Conservation (phyloP, 2,888 invertebrate species). For the Rhimphoctona megacephalus region DNA sequence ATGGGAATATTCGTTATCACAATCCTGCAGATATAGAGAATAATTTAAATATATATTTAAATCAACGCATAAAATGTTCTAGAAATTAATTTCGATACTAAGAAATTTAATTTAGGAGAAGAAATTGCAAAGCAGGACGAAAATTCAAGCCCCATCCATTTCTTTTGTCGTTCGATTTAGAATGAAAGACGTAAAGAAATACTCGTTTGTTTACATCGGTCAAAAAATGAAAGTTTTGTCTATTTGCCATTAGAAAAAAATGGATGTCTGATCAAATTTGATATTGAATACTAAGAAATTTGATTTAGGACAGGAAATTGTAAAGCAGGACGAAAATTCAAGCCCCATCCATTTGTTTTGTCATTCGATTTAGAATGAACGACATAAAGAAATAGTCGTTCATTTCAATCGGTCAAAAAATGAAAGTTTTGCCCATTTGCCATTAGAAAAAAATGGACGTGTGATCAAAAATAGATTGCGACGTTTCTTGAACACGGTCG, state of each 20-base stretch:
- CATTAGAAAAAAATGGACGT: background rate
- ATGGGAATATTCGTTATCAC: slow-evolving; percentile 31
- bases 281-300: too few relatives aligned
- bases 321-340: too few relatives aligned
- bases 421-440: background rate
- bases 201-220: background rate
- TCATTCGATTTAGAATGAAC: background rate
- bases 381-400: background rate
- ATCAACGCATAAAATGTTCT: background rate
- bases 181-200: background rate
- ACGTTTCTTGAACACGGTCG: background rate
- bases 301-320: too few relatives aligned
- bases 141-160: background rate
- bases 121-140: too few relatives aligned
- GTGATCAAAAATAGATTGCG: background rate
- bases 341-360: background rate
- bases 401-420: background rate
- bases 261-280: background rate
- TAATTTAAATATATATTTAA: background rate
- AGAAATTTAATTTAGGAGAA: background rate
- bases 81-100: background rate
- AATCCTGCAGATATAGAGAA: background rate
- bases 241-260: background rate
- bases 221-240: background rate
- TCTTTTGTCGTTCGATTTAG: background rate